Evolutionary conservation across 2,888 invertebrate species (phyloP).

Genomic region (Nephrotoma guestfalica): DNA sequence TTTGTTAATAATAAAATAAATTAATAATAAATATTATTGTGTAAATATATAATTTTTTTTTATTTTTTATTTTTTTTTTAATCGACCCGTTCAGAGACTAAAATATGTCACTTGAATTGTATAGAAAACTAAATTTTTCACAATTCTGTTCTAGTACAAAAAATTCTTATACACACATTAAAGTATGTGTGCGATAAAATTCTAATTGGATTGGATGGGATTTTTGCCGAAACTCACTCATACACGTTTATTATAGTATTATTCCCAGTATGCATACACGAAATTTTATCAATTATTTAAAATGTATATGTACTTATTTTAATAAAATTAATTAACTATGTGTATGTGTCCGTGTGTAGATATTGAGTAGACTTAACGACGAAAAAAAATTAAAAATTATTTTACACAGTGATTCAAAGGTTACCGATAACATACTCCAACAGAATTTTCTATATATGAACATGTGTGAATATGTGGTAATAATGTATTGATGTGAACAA

Average conservation of each 20-base stretch:
- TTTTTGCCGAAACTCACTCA: background rate
- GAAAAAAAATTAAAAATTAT: background rate
- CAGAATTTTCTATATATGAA: background rate
- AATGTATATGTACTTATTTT: background rate
- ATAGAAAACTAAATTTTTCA: background rate
- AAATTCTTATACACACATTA: background rate
- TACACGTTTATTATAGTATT: background rate
- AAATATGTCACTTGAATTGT: background rate
- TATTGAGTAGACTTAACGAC: background rate
- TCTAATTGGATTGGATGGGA: background rate
- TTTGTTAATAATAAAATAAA: background rate
- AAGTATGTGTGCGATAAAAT: background rate
- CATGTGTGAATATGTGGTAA: background rate
- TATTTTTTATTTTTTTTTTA: background rate
- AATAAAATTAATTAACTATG: background rate
- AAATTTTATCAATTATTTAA: background rate
- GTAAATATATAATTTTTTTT: background rate
- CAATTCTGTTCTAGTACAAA: background rate
- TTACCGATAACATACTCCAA: background rate
- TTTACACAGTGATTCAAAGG: background rate
- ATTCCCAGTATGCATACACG: background rate
- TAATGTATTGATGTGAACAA: background rate
- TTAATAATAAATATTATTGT: background rate
- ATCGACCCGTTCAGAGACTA: slow-evolving; percentile 4
- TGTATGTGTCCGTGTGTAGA: background rate